Base-by-base conservation (phyloP, 2,888 invertebrate genomes). In the Coenonympha arcania region DNA sequence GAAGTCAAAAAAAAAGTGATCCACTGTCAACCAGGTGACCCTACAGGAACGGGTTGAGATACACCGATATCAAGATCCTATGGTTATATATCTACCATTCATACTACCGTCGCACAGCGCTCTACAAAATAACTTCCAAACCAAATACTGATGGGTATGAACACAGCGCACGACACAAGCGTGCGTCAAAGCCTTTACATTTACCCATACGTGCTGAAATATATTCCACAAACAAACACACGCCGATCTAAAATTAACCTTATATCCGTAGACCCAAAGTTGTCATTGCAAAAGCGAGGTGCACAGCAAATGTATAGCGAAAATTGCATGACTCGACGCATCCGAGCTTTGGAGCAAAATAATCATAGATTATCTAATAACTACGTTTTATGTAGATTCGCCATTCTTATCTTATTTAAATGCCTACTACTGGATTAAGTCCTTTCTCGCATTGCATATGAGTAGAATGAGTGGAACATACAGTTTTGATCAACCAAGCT, bases 151-250 rank as follows among this genome's bases (percentile, higher is more conserved):
- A 54, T 54, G 50, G 50, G 31, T 43, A 13, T 46, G 47, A 50
- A 39, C 50, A 42, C 46, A 46, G 49, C 53, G 42, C 39, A 50
- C 45, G 54, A 41, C 45, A 51, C 20, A 33, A 33, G 41, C 37
- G 49, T 48, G 33, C 46, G 54, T 51, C 54, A 54, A 51, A 40
- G 51, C 48, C 36, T 49, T 50, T 54, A 47, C 41, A 41, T 48
- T n/a, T 47, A 37, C 47, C 37, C 39, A 52, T 48, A 40, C 33
- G 40, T 43, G 33, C 33, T 33, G 22, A 37, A 50, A 50, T 50
- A 50, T 41, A 40, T 40, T 51, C 33, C 41, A 36, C 41, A 26
- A 41, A 48, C 31, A 41, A 33, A 13, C 13, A 6, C n/a, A 1
- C 8, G 15, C 11, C 36, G 36, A 4, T 6, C 11, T 36, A 41